phyloP scores from a whole-genome alignment of 2,113 vertebrate genomes.

The Anarhynchus alexandrinus region DNA sequence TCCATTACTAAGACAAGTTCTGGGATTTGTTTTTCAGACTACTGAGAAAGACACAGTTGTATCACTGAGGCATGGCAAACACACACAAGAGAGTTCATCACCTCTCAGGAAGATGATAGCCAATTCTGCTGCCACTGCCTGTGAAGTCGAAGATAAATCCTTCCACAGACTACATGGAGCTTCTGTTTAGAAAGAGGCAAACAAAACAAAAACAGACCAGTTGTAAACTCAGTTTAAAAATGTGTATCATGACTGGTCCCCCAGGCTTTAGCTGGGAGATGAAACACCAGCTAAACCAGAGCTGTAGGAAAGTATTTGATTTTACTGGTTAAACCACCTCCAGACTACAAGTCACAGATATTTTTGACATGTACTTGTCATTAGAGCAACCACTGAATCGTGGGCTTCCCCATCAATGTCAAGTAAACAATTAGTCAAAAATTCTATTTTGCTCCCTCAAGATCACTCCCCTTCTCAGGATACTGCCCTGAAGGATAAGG shows the following conservation, averaged over 20 bases:
- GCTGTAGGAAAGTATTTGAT: background rate
- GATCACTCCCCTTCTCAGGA: background rate
- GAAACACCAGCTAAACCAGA: background rate
- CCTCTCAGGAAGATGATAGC: background rate
- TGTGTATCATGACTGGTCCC: background rate
- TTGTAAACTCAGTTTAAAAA: background rate
- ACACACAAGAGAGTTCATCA: background rate
- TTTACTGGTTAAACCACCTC: background rate
- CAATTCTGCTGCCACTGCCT: background rate
- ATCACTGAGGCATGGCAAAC: background rate
- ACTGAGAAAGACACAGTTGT: background rate
- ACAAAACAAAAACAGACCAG: background rate
- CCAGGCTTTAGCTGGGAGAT: background rate
- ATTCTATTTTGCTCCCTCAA: background rate
- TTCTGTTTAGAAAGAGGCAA: background rate
- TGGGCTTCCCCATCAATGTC: background rate
- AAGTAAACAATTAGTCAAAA: background rate
- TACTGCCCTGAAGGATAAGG: background rate
- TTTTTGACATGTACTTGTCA: background rate
- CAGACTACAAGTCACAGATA: background rate
- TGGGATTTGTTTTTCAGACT: conserved; percentile 32
- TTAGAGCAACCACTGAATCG: background rate
- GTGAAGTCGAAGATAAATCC: background rate
- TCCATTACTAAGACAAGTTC: conserved; percentile 32
- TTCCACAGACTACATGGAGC: background rate